Evolutionary conservation across 2,888 invertebrate genomes (phyloP).

Genomic region (Meta bourneti): DNA sequence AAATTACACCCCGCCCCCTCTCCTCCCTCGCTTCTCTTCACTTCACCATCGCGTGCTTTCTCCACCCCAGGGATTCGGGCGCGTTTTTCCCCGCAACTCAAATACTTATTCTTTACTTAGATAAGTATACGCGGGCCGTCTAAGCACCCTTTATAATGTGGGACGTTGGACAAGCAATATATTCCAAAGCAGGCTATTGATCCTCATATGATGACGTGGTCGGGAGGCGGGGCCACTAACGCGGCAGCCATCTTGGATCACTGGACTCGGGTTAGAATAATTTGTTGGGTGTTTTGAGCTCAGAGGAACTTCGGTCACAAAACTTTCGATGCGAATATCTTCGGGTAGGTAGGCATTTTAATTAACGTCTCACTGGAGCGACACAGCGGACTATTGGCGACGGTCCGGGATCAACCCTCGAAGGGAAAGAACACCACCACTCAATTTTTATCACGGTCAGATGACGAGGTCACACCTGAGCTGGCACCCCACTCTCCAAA

Average conservation of each 20-base stretch:
- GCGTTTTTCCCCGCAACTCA: neutral
- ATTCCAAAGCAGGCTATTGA: neutral
- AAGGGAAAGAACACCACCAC: too few relatives aligned
- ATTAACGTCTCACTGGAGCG: too few relatives aligned
- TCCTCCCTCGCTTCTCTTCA: neutral
- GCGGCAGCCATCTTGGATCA: neutral
- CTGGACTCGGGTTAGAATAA: too few relatives aligned
- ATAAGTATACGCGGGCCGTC: neutral
- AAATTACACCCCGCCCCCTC: neutral
- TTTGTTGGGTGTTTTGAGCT: too few relatives aligned
- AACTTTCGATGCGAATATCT: too few relatives aligned
- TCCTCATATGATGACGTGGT: neutral
- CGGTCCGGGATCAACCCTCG: too few relatives aligned
- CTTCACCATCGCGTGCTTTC: neutral
- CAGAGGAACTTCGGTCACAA: too few relatives aligned
- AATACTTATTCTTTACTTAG: slow-evolving; percentile 1
- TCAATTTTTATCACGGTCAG: too few relatives aligned
- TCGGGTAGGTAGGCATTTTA: too few relatives aligned
- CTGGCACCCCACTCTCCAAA: too few relatives aligned
- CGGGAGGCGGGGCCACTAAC: neutral
- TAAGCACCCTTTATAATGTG: neutral
- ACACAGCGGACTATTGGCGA: too few relatives aligned
- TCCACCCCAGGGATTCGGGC: neutral
- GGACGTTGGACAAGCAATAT: neutral
- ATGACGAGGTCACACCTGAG: too few relatives aligned